Evolutionary conservation across 2,888 invertebrate species (phyloP), one percentile per base, ranked within the genome.

Genomic region (Agrochola lychnidis): DNA sequence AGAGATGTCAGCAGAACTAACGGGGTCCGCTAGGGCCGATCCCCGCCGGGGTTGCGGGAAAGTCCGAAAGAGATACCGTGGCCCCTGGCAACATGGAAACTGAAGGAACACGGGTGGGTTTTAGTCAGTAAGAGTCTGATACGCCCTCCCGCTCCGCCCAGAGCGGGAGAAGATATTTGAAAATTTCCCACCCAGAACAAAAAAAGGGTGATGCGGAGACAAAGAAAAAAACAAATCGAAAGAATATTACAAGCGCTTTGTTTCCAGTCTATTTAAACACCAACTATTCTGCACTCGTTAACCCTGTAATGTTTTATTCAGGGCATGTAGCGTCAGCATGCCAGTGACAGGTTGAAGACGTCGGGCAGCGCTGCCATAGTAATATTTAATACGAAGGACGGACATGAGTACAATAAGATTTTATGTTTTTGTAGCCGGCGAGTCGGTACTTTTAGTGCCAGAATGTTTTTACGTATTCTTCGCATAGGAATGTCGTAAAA

Each of bases 261-360:
- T 45, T 70, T 73, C 12, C 57, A 72, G 68, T 14, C 42, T 48
- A 84, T 76, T 73, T 67, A 76, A 77, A 73, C 69, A 62, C 22
- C 14, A 53, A 75, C 45, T 76, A 78, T 86, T 76, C 76, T 73
- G 45, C 70, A 76, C 66, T 77, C 67, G 82, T 86, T 87, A 69
- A 82, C 57, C 64, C 73, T 40, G 71, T 72, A 57, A 88, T 88
- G 74, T 84, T 85, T 89, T 89, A 88, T 88, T 88, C 89, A 88
- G 22, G 57, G 40, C 78, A 61, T 77, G 81, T 81, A 63, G 73
- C 71, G 75, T 73, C 77, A 77, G 76, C 67, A 69, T 86, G 86
- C 63, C 69, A 56, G 62, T 86, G 87, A 86, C 82, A 78, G 81
- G 42, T 48, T 59, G 63, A 70, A 86, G 80, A 72, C 57, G 14